A percentile compares a stretch with the other conserved stretches of the same genome.
Evolutionary conservation across 1,140 invertebrate genomes (phyloP).

Genomic region (Dinoponera quadriceps): DNA sequence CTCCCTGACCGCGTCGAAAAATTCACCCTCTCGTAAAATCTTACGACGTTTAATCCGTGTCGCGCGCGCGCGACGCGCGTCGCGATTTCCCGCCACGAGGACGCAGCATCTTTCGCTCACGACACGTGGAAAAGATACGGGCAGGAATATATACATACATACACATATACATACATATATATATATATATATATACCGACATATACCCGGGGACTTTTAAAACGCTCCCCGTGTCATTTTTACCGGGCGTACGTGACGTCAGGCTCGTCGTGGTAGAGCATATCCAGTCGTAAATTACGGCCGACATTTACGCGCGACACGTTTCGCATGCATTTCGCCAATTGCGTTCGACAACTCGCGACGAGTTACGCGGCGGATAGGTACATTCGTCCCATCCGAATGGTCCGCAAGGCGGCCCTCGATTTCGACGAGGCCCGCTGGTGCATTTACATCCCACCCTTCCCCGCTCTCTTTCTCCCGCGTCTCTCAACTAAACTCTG

Average conservation of each 20-base stretch:
- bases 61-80: not conserved
- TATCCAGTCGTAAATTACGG: conserved; percentile 29
- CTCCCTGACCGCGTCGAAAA: not conserved
- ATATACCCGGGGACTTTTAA: conserved; percentile 8
- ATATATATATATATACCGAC: too few relatives aligned
- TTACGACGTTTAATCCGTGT: conserved; percentile 16
- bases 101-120: not conserved
- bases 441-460: not conserved
- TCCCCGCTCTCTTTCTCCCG: too few relatives aligned
- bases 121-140: not conserved
- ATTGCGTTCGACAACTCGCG: conserved; percentile 40
- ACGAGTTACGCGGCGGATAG: not conserved
- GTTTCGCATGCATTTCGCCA: conserved; percentile 39
- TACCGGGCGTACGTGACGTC: conserved; percentile 17
- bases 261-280: not conserved
- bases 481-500: too few relatives aligned
- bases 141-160: too few relatives aligned
- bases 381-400: conserved; percentile 12
- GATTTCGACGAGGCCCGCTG: not conserved
- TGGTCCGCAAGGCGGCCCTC: not conserved
- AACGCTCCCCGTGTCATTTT: conserved; percentile 25
- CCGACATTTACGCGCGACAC: conserved; percentile 19
- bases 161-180: too few relatives aligned
- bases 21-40: conserved; percentile 22
- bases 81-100: not conserved